Evolutionary conservation across 2,797 vertebrate species (phyloP), one percentile per base, ranked within the genome.

Genomic region (Echiichthys vipera): DNA sequence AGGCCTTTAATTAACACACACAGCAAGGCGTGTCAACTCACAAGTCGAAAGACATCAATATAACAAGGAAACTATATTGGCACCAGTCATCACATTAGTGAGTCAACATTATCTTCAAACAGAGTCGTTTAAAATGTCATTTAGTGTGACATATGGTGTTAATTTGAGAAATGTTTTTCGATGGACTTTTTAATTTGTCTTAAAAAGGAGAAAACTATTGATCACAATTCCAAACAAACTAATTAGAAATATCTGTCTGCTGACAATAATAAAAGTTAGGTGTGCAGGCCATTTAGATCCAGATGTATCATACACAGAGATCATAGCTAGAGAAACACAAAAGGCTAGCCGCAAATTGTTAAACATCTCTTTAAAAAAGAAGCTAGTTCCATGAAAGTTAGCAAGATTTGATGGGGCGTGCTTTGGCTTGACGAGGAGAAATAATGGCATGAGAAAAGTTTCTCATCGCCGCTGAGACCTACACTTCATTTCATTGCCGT

Each of bases 1-100:
- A 53, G 36, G 70, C 47, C 69, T 84, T 77, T 74, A 80, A 85
- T 84, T 74, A 70, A 69, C 66, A 65, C 34, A 66, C 30, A 43
- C 24, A 64, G 39, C 27, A 45, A 66, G 71, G 68, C n/a, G 18
- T 66, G 59, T 29, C 58, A 36, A 63, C 63, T 22, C 57, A 56
- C 58, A 56, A 66, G 63, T 47, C 47, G 24, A 74, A 77, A 80
- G 53, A 13, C 27, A 49, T 20, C 50, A 42, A 69, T 39, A 43
- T 37, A 59, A 55, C 40, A 67, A 57, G 18, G 20, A 27, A 32
- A 24, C 22, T 49, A 32, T 39, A 32, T 10, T 15, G 27, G 3
- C 20, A 32, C 24, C 7, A 46, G 29, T 22, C 15, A 39, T 1
- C 15, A 36, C 22, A 70, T 54, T 20, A 42, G n/a, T 2, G 3